A percentile compares a stretch with the other conserved stretches of the same genome.
These are phyloP conservation scores for Bombycilla garrulus DNA, from an alignment of 2,113 vertebrate species.

Conservation along the genomic window DNA sequence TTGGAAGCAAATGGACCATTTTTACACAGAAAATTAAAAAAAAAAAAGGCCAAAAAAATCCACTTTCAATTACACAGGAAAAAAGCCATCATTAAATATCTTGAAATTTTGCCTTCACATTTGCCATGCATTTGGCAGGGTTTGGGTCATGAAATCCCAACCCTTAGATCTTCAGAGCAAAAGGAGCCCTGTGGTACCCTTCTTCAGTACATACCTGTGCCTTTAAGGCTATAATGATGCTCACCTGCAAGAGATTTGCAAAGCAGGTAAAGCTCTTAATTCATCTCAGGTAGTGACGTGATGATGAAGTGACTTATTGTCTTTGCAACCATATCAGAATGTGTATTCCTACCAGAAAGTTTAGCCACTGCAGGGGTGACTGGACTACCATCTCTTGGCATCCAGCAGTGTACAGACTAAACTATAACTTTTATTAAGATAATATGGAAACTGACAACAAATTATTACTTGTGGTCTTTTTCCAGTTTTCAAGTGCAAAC, in stretches of 20 bases:
- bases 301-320: conserved; percentile 86
- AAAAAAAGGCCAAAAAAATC: background rate
- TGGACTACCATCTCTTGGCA: conserved; percentile 50
- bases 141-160: background rate
- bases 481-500: conserved; percentile 78
- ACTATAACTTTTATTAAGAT: conserved; percentile 76
- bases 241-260: conserved; percentile 61
- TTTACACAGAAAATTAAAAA: background rate
- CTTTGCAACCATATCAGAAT: conserved; percentile 49
- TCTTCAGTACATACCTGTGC: background rate
- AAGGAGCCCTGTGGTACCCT: background rate
- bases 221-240: background rate
- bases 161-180: background rate
- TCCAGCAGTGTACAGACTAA: conserved; percentile 75
- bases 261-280: conserved; percentile 73
- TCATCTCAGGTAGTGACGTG: conserved; percentile 65
- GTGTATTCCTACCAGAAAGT: conserved; percentile 71
- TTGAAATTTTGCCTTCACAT: background rate
- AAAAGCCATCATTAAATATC: background rate
- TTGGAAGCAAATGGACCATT: background rate
- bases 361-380: conserved; percentile 73
- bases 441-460: conserved; percentile 75
- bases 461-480: conserved; percentile 77
- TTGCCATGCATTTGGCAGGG: background rate
- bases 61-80: background rate